Evolutionary conservation across 2,888 invertebrate species (phyloP).

Genomic region (Sialis fuliginosa): DNA sequence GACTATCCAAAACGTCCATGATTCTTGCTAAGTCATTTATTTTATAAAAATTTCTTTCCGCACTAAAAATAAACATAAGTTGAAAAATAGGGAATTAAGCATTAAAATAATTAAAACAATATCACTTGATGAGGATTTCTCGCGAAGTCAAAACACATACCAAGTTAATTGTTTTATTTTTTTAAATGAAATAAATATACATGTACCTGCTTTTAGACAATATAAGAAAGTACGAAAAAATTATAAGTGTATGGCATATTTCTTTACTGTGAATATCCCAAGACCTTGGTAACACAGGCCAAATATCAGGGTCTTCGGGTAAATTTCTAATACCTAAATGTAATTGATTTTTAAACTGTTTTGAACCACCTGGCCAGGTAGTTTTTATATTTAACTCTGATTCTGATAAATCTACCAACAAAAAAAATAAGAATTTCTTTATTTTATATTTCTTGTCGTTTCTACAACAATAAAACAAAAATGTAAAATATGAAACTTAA

Average conservation of each 20-base stretch:
- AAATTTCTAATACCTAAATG: background rate
- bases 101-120: background rate
- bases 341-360: background rate
- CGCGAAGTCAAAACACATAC: background rate
- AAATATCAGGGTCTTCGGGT: background rate
- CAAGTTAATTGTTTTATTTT: background rate
- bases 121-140: background rate
- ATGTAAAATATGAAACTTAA: background rate
- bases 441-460: background rate
- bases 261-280: background rate
- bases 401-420: background rate
- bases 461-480: background rate
- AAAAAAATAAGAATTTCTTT: background rate
- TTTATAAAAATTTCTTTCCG: background rate
- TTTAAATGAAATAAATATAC: background rate
- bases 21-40: background rate
- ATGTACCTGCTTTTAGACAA: background rate
- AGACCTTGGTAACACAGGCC: background rate
- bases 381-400: background rate
- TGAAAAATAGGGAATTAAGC: background rate
- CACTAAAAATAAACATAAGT: background rate
- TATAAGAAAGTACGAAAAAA: conserved; percentile 2
- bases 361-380: background rate
- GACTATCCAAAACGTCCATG: background rate
- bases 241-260: background rate